phyloP scores from a whole-genome alignment of 53 echinoderm and acorn worm genomes.

The Mesocentrotus franciscanus region DNA sequence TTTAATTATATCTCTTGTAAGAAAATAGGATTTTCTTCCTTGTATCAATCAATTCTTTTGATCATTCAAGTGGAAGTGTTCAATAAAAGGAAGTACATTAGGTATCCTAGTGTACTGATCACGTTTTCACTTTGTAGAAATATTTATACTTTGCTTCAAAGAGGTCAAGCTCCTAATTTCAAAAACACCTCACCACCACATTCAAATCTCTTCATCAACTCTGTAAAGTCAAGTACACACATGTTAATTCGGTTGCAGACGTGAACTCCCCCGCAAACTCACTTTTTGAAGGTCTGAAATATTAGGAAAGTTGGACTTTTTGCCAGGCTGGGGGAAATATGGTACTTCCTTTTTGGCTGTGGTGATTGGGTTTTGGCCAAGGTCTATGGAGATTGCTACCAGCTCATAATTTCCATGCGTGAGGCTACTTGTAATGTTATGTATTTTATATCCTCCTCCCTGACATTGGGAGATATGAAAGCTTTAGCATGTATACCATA shows the following conservation, averaged over 20 bases:
- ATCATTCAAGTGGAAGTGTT: not conserved
- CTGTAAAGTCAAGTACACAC: conserved; percentile 19
- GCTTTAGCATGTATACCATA: no score
- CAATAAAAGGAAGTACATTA: not conserved
- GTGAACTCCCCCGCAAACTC: conserved; percentile 13
- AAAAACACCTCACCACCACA: not conserved
- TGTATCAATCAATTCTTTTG: no score
- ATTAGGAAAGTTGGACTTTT: conserved; percentile 33
- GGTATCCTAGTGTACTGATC: not conserved
- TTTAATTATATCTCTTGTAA: no score
- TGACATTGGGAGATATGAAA: no score
- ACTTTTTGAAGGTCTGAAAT: conserved; percentile 41
- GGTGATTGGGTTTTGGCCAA: conserved; percentile 32
- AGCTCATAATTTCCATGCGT: conserved; percentile 9
- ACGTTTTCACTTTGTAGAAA: not conserved
- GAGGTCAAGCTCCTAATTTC: not conserved
- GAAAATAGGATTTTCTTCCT: no score
- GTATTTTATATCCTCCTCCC: not conserved
- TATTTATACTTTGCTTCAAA: not conserved
- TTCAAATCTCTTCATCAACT: conserved; percentile 15
- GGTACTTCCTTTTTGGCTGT: conserved; percentile 52
- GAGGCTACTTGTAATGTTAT: not conserved
- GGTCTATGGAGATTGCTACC: conserved; percentile 31
- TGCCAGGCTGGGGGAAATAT: conserved; percentile 51
- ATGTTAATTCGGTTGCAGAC: not conserved